A percentile compares a stretch with the other conserved stretches of the same genome.
Conservation (phyloP, 2,113 vertebrate species). For the Chloropsis cyanopogon region DNA sequence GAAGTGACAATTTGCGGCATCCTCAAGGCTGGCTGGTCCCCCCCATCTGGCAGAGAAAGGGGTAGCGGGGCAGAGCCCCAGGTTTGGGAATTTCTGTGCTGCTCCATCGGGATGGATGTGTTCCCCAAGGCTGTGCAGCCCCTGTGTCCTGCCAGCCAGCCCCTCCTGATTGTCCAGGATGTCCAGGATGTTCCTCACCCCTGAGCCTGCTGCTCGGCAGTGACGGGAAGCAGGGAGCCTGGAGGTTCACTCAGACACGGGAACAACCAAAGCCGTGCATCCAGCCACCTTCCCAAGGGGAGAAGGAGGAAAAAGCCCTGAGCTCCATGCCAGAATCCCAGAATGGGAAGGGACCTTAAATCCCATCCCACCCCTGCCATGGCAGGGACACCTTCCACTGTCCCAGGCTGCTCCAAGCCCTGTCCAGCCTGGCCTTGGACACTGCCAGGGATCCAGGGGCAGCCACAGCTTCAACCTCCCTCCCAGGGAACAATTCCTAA, state of each 20-base stretch:
- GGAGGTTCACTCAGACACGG: rapidly evolving
- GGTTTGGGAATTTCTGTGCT: neutral
- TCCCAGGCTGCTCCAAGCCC: neutral
- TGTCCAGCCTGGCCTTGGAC: rapidly evolving
- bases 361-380: rapidly evolving
- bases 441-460: neutral
- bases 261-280: rapidly evolving
- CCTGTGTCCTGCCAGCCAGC: neutral
- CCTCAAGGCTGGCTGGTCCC: neutral
- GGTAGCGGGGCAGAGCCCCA: neutral
- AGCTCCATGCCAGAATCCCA: neutral
- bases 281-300: neutral
- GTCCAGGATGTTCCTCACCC: rapidly evolving
- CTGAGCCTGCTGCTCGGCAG: neutral
- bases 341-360: neutral
- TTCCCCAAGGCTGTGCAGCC: rapidly evolving
- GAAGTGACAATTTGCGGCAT: neutral
- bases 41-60: rapidly evolving
- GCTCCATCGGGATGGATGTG: rapidly evolving
- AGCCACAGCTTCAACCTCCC: neutral
- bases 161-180: rapidly evolving
- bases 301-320: too few relatives aligned
- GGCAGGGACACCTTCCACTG: rapidly evolving
- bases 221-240: rapidly evolving
- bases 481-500: neutral